Evolutionary conservation across 2,113 vertebrate genomes (phyloP).

Genomic region (Paracyprichromis sp.): DNA sequence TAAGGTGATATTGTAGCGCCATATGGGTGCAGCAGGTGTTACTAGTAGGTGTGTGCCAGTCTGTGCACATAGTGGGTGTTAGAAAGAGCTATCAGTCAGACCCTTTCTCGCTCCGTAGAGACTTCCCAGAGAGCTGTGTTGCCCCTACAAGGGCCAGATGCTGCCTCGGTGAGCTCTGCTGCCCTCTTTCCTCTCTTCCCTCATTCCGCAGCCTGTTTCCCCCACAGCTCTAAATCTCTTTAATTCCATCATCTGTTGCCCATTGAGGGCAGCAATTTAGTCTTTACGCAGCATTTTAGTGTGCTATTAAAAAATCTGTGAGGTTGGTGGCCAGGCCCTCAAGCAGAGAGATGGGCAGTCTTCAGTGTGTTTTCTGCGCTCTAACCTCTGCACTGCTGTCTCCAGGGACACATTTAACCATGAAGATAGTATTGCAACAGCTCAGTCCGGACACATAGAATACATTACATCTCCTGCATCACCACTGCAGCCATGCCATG

Average conservation of each 20-base stretch:
- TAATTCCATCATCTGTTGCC: slow-evolving; percentile 73
- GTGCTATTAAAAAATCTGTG: slow-evolving; percentile 64
- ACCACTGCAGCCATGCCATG: background rate
- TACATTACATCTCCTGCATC: slow-evolving; percentile 6
- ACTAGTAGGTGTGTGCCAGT: slow-evolving; percentile 34
- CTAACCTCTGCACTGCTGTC: slow-evolving; percentile 38
- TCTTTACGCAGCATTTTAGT: slow-evolving; percentile 67
- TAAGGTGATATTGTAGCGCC: slow-evolving; percentile 28
- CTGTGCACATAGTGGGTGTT: slow-evolving; percentile 18
- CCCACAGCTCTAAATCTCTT: slow-evolving; percentile 69
- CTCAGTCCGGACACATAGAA: slow-evolving; percentile 16
- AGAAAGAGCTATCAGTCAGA: slow-evolving; percentile 45
- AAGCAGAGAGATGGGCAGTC: slow-evolving; percentile 34
- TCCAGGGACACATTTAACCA: slow-evolving; percentile 12
- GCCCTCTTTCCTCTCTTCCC: slow-evolving; percentile 44
- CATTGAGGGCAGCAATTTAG: slow-evolving; percentile 68
- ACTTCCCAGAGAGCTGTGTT: slow-evolving; percentile 36
- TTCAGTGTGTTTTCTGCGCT: slow-evolving; percentile 21
- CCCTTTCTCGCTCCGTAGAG: slow-evolving; percentile 30
- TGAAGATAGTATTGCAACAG: slow-evolving; percentile 42
- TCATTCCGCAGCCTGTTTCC: slow-evolving; percentile 41
- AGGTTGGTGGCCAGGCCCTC: slow-evolving; percentile 49
- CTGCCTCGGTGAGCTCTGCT: slow-evolving; percentile 51
- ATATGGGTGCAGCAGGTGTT: slow-evolving; percentile 60
- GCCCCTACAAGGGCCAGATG: slow-evolving; percentile 57